Evolutionary conservation across 2,888 invertebrate genomes (phyloP).

Genomic region (Molanna angustata): DNA sequence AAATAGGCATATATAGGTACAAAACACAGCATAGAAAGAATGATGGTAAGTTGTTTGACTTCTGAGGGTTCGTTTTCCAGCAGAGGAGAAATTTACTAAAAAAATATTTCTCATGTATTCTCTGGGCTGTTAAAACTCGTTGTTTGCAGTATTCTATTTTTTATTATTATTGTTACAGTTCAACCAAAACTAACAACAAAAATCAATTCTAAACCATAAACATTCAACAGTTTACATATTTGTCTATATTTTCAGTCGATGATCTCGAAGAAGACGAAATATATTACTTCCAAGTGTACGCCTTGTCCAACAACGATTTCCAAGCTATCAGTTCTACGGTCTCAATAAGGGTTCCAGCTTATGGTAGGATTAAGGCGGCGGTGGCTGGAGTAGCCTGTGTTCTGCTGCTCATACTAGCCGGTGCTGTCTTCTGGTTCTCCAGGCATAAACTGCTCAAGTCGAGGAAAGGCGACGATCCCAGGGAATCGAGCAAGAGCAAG

Average conservation of each 20-base stretch:
- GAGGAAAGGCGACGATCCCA: constrained; percentile 1
- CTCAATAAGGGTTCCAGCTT: constrained; percentile 65
- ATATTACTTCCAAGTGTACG: constrained; percentile 73
- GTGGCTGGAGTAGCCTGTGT: constrained; percentile 71
- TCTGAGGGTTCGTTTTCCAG: no score
- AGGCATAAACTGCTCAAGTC: constrained; percentile 12
- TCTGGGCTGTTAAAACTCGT: no score
- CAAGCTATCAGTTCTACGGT: constrained; percentile 63
- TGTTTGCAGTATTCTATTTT: neutral
- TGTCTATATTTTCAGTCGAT: constrained; percentile 59
- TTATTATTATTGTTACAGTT: neutral
- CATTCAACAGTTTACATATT: no score
- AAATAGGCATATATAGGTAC: no score
- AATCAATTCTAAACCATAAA: no score
- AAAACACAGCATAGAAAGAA: no score
- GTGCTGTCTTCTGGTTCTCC: constrained; percentile 49
- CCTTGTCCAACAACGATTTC: constrained; percentile 60
- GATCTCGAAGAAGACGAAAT: constrained; percentile 68
- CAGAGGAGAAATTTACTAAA: no score
- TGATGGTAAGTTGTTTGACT: no score
- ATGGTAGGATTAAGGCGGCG: constrained; percentile 66
- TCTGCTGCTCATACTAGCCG: constrained; percentile 62
- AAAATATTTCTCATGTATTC: no score
- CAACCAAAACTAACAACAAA: no score
- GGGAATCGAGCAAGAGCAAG: constrained; percentile 5